phyloP scores from a whole-genome alignment of 2,797 vertebrate species.

The Phyllotis vaccarum region DNA sequence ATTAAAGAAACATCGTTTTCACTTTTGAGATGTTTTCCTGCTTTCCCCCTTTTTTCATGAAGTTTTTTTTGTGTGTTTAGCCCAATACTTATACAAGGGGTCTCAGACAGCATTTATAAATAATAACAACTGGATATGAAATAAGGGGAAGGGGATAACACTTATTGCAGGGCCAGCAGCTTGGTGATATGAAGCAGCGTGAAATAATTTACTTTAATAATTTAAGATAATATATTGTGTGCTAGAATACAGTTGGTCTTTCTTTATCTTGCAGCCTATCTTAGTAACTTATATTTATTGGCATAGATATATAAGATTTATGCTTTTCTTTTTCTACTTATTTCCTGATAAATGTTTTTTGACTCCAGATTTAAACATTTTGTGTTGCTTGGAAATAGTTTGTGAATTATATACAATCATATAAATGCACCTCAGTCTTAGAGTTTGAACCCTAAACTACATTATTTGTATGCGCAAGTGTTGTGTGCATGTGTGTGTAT shows the following conservation, averaged over 20 bases:
- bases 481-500: background rate
- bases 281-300: background rate
- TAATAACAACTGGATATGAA: background rate
- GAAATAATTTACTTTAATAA: background rate
- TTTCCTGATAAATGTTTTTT: background rate
- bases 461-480: background rate
- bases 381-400: background rate
- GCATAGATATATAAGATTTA: background rate
- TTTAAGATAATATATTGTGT: background rate
- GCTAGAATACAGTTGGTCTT: background rate
- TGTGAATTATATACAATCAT: background rate
- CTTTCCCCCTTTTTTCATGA: background rate
- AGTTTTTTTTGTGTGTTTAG: background rate
- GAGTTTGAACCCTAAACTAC: background rate
- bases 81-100: background rate
- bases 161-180: background rate
- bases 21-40: background rate
- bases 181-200: background rate
- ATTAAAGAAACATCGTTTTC: background rate
- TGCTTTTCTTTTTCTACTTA: background rate
- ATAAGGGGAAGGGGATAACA: background rate
- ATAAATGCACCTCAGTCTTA: conserved; percentile 2
- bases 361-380: background rate
- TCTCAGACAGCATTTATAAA: too few relatives aligned
- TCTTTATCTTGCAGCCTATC: background rate